These are phyloP conservation scores for Leucoraja ocellata DNA, from an alignment of 2,797 vertebrate species.

Conservation along the genomic window DNA sequence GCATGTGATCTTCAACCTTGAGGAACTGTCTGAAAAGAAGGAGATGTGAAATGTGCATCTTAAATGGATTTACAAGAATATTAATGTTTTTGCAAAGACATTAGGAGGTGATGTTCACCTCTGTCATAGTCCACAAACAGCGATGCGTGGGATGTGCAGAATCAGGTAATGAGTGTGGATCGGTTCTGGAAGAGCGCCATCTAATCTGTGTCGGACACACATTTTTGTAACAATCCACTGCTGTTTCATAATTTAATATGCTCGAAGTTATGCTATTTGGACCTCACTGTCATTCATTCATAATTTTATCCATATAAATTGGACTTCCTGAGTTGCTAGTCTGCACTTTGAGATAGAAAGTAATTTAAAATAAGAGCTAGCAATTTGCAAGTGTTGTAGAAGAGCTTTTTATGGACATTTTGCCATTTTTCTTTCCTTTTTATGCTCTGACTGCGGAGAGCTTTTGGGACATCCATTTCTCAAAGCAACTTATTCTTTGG, in stretches of 20 bases:
- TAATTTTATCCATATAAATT: conserved; percentile 11
- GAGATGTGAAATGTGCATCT: too few species aligned
- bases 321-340: not conserved
- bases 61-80: not conserved
- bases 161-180: not conserved
- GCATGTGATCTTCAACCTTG: too few species aligned
- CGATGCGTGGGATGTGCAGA: not conserved
- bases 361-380: conserved; percentile 27
- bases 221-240: not conserved
- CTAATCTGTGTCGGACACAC: not conserved
- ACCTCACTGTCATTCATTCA: not conserved
- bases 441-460: not conserved
- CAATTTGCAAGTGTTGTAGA: not conserved
- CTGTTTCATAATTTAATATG: not conserved
- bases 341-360: not conserved
- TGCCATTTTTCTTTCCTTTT: not conserved
- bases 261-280: conserved; percentile 7
- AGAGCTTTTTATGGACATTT: not conserved
- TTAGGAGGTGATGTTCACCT: not conserved
- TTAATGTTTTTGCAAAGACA: not conserved
- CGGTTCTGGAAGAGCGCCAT: not conserved
- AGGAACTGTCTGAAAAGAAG: too few species aligned
- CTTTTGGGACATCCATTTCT: not conserved
- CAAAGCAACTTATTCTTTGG: not conserved
- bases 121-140: not conserved